Base-by-base conservation (phyloP, 2,888 invertebrate genomes). In the Syritta pipiens region DNA sequence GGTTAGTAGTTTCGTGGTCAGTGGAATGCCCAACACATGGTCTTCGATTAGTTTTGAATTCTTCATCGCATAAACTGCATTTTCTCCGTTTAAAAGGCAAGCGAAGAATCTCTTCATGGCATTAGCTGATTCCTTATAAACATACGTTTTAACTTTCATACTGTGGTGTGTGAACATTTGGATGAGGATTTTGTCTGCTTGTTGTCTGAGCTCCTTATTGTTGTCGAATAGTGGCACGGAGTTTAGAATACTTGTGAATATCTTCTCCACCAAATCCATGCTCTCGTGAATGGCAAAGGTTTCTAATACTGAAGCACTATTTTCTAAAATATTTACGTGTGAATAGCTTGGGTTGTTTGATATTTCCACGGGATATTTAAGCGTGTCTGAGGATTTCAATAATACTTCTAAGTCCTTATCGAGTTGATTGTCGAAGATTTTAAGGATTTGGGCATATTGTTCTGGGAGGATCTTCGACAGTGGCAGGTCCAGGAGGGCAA, bases 11-110 rank as follows among this genome's bases (percentile, higher is more conserved):
- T 82, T 62, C 0, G 82, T 35, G 24, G 83, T 86, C 24, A 89
- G 44, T 1, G 89, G 89, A 24, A 89, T 24, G 0, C 89, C 89
- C 0, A 89, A 55, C 5, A 72, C 71, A 10, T 71, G 83, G 0
- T 83, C 60, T 0, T 81, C 81, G 2, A 81, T 63, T 5, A 86
- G 68, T 9, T 84, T 81, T 0, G 60, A 6, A 14, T 85, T 85
- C 9, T 51, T 83, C 37, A 83, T 82, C 4, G 85, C 85, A 0
- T 68, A 9, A 4, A 82, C 37, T 12, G 84, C 85, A 19, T 65
- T 81, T 14, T 84, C 84, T 3, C 85, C 85, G 74, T 86, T 84
- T 82, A 88, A 83, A 10, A 88, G 68, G 4, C 83, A 82, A 17
- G 85, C 86, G 46, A 88, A 87, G 46, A 85, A 86, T 0, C 75